A percentile compares a stretch with the other conserved stretches of the same genome.
phyloP scores from a whole-genome alignment of 2,797 vertebrate species.

The Trachops cirrhosus region DNA sequence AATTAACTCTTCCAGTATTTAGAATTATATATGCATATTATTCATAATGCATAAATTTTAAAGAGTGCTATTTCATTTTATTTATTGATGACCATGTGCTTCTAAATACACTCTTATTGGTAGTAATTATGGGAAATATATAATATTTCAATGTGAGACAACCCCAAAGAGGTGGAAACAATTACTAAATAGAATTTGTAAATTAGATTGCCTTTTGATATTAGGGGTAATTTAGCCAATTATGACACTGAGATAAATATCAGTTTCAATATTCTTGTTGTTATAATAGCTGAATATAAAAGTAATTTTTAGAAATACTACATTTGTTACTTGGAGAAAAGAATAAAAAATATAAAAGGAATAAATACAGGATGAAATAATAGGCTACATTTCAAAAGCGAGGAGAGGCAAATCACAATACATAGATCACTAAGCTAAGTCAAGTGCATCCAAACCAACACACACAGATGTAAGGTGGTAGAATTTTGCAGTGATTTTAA shows the following conservation, averaged over 20 bases:
- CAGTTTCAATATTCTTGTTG: background rate
- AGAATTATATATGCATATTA: background rate
- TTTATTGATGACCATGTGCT: background rate
- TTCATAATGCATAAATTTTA: background rate
- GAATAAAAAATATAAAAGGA: background rate
- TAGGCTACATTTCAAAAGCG: background rate
- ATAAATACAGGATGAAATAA: background rate
- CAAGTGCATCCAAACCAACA: background rate
- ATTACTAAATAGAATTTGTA: background rate
- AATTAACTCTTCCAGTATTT: background rate
- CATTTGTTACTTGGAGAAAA: background rate
- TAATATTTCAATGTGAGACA: background rate
- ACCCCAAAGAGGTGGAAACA: background rate
- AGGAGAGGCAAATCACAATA: fast-evolving
- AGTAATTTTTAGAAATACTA: background rate
- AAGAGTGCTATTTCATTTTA: background rate
- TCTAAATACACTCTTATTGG: background rate
- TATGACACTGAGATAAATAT: background rate
- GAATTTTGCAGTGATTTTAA: background rate
- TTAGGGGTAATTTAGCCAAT: background rate
- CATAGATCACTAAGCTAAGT: background rate
- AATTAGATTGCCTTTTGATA: background rate
- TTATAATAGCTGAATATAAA: background rate
- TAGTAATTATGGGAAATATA: background rate
- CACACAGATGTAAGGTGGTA: background rate